A percentile compares a stretch with the other conserved stretches of the same genome.
Evolutionary conservation across 2,113 vertebrate genomes (phyloP).

Genomic region (Lepus timidus): DNA sequence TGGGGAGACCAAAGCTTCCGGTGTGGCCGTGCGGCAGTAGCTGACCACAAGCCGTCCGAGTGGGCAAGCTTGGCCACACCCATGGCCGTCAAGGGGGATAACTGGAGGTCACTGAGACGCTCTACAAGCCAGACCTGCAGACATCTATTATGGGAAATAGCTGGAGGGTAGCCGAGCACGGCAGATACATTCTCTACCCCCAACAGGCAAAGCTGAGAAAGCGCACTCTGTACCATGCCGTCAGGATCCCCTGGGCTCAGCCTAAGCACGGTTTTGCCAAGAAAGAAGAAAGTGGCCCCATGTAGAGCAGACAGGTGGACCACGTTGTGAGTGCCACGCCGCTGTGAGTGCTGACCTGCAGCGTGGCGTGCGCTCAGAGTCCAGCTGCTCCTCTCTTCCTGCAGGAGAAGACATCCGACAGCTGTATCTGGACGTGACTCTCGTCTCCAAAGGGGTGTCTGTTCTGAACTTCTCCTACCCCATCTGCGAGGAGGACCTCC

Average conservation of each 20-base stretch:
- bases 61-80: too few relatives aligned
- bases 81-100: fast-evolving
- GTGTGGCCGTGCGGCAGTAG: fast-evolving
- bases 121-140: background rate
- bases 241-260: background rate
- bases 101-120: background rate
- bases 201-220: background rate
- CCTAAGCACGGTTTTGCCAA: background rate
- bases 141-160: background rate
- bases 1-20: background rate
- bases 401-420: constrained; percentile 84
- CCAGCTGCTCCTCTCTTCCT: constrained; percentile 1
- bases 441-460: constrained; percentile 69
- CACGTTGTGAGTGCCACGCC: background rate
- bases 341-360: background rate
- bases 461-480: constrained; percentile 79
- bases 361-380: too few relatives aligned
- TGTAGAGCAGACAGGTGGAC: background rate
- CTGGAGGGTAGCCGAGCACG: fast-evolving
- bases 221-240: too few relatives aligned
- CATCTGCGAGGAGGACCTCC: constrained; percentile 73
- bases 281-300: background rate
- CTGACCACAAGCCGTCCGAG: background rate
- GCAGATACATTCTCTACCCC: background rate
- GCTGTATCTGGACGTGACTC: constrained; percentile 67